These are phyloP conservation scores for Pseudoatta argentina DNA, from an alignment of 1,140 invertebrate genomes.

Conservation along the genomic window DNA sequence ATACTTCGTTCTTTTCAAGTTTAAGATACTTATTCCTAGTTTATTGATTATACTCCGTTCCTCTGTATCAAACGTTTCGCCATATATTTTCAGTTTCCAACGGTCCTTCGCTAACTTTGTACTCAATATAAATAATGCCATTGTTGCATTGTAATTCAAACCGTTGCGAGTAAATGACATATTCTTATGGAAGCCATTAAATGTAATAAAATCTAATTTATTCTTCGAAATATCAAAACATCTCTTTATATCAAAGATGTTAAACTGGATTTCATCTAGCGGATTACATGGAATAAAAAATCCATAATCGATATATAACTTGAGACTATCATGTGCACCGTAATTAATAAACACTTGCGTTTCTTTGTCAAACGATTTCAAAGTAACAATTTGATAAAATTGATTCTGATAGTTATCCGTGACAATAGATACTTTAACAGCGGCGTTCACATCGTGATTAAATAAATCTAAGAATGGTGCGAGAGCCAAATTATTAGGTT, in stretches of 20 bases:
- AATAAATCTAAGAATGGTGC: constrained; percentile 93
- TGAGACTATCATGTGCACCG: constrained; percentile 90
- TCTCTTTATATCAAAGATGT: constrained; percentile 84
- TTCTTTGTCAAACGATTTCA: constrained; percentile 84
- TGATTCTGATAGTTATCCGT: constrained; percentile 80
- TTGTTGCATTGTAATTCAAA: constrained; percentile 87
- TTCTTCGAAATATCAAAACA: constrained; percentile 79
- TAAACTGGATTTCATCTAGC: constrained; percentile 88
- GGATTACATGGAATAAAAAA: constrained; percentile 89
- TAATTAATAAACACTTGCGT: constrained; percentile 93
- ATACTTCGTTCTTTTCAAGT: constrained; percentile 75
- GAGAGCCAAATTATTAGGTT: constrained; percentile 89
- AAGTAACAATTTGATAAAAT: constrained; percentile 87
- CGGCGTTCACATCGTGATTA: constrained; percentile 89
- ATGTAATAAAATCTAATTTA: constrained; percentile 86
- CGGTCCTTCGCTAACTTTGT: constrained; percentile 71
- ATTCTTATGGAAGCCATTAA: constrained; percentile 85
- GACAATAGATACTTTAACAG: constrained; percentile 86
- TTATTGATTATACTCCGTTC: constrained; percentile 71
- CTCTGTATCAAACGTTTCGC: constrained; percentile 73
- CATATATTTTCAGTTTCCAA: constrained; percentile 81
- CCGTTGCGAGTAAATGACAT: constrained; percentile 87
- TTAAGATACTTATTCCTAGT: constrained; percentile 75
- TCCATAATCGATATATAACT: constrained; percentile 91
- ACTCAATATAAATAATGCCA: constrained; percentile 81